Evolutionary conservation across 1,140 invertebrate species (phyloP), one percentile per base, ranked within the genome.

Genomic region (Druon quercuslanigerum): DNA sequence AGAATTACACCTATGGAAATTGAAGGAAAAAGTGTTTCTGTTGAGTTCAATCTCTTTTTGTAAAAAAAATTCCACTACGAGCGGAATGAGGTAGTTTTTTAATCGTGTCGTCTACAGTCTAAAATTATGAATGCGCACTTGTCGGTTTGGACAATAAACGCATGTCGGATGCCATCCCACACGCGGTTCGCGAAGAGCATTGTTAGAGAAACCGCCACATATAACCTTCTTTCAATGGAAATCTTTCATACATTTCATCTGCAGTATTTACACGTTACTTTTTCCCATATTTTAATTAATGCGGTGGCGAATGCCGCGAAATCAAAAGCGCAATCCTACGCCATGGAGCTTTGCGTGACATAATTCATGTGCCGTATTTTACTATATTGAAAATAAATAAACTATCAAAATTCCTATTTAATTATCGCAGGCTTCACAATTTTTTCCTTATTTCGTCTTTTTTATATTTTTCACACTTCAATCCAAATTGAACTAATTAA

Each of bases 231-330:
- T 87, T 85, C 84, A 86, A 87, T 82, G 85, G 85, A 83, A 83
- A 85, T 85, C 84, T 86, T 85, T 86, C 85, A 86, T 86, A 85
- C 79, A 85, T 84, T 82, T 82, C 80, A 74, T 80, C 78, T 85
- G 84, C 72, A 70, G 70, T 77, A 74, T 82, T 83, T 85, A 80
- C 8, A 46, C 82, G 84, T 82, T 82, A 84, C 66, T 72, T 80
- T 75, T 80, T 83, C 82, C 78, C 82, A 86, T 86, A 86, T 86
- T 86, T 86, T 86, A 86, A 86, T 86, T 86, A 86, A 86, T 86
- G 82, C 79, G 77, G 78, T 66, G 50, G 73, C 76, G 83, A 80
- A 84, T 77, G 80, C 77, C 0, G 40, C 33, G 66, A 40, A 60
- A 46, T 6, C 13, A n/a, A 66, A 66, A 25, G 7, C 25, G 25